Evolutionary conservation across 2,113 vertebrate species (phyloP).

Genomic region (Sorex araneus): DNA sequence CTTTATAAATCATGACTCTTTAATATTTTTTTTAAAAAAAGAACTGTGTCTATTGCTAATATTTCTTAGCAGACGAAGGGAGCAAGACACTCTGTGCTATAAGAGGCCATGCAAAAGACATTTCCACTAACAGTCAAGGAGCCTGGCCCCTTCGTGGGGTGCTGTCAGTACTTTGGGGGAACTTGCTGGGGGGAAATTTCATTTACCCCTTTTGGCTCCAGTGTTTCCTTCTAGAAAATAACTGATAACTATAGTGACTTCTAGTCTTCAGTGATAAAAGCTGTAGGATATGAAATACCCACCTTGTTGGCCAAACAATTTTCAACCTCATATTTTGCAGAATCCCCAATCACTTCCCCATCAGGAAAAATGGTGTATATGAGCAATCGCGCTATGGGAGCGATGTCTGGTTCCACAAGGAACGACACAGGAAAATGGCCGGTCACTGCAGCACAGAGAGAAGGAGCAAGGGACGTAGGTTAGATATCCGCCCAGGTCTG

Average conservation of each 20-base stretch:
- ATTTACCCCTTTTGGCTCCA: neutral
- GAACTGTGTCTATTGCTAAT: neutral
- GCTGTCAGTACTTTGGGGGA: neutral
- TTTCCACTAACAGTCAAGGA: neutral
- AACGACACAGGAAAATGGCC: conserved; percentile 88
- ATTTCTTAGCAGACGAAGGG: neutral
- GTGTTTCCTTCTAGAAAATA: neutral
- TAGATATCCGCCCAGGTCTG: neutral
- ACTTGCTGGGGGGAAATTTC: neutral
- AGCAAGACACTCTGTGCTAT: neutral
- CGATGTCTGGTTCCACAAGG: conserved; percentile 82
- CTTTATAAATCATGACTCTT: too few relatives aligned
- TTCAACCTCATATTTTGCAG: conserved; percentile 88
- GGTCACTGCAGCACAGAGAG: conserved; percentile 75
- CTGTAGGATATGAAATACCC: conserved; percentile 25
- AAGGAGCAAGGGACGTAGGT: neutral
- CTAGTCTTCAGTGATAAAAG: neutral
- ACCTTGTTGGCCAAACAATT: conserved; percentile 94
- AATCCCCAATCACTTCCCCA: conserved; percentile 92
- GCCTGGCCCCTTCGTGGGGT: neutral
- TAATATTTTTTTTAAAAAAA: too few relatives aligned
- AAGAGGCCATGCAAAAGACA: neutral
- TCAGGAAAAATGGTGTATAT: conserved; percentile 90
- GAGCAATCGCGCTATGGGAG: conserved; percentile 91
- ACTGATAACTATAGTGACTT: neutral